A percentile compares a stretch with the other conserved stretches of the same genome.
Evolutionary conservation across 1,140 invertebrate species (phyloP).

Genomic region (Drosophila tsacasi): DNA sequence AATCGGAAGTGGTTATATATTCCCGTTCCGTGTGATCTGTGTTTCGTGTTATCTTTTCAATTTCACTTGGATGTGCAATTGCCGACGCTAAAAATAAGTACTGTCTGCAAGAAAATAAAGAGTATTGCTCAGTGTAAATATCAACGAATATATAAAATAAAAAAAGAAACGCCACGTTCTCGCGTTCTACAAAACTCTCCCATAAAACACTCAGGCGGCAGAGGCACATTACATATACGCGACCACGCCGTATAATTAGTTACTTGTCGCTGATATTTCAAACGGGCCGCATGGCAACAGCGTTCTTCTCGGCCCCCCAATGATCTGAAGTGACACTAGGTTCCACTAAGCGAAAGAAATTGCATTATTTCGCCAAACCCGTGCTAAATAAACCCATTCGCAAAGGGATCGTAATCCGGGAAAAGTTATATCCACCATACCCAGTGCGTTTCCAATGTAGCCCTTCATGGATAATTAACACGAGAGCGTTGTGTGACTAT

Average conservation of each 20-base stretch:
- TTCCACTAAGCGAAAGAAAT: conserved; percentile 7
- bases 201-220: conserved; percentile 31
- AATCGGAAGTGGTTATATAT: conserved; percentile 36
- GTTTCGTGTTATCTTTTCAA: conserved; percentile 51
- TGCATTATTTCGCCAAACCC: background rate
- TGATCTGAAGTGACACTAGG: conserved; percentile 31
- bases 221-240: conserved; percentile 49
- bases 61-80: conserved; percentile 74
- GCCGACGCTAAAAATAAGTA: conserved; percentile 68
- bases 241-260: conserved; percentile 44
- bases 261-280: conserved; percentile 48
- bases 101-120: conserved; percentile 24
- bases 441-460: conserved; percentile 75
- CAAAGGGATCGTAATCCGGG: conserved; percentile 17
- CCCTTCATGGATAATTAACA: conserved; percentile 79
- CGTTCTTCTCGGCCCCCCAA: conserved; percentile 3
- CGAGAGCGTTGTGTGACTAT: conserved; percentile 79
- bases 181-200: conserved; percentile 46
- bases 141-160: conserved; percentile 1
- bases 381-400: conserved; percentile 11
- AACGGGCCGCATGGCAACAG: conserved; percentile 44
- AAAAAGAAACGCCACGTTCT: conserved; percentile 68
- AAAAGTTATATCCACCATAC: conserved; percentile 29
- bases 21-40: conserved; percentile 26
- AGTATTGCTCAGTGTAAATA: conserved; percentile 41